phyloP scores from a whole-genome alignment of 2,888 invertebrate genomes.

The Gymnoscelis rufifasciata region DNA sequence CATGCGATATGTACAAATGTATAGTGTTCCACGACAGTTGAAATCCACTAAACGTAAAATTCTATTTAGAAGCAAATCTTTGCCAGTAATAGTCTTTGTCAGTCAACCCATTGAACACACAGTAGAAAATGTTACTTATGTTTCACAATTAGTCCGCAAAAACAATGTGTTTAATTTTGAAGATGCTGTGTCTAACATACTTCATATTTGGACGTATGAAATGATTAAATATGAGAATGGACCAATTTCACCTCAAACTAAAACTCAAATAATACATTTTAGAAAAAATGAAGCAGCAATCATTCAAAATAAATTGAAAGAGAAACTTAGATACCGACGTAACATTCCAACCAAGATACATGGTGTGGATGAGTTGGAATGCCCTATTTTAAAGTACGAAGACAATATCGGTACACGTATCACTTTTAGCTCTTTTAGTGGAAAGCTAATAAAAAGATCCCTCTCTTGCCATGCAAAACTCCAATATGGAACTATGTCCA shows the following conservation, averaged over 20 bases:
- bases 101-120: neutral
- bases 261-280: slow-evolving; percentile 13
- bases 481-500: slow-evolving; percentile 1
- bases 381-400: slow-evolving; percentile 9
- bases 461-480: slow-evolving; percentile 14
- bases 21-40: neutral
- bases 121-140: neutral
- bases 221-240: slow-evolving; percentile 19
- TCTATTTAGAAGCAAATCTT: slow-evolving; percentile 10
- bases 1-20: neutral
- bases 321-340: slow-evolving; percentile 12
- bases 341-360: slow-evolving; percentile 10
- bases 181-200: slow-evolving; percentile 16
- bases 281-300: slow-evolving; percentile 13
- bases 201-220: slow-evolving; percentile 20
- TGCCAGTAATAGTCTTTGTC: slow-evolving; percentile 2
- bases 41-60: neutral
- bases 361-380: slow-evolving; percentile 8
- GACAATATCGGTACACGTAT: neutral
- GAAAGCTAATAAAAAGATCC: slow-evolving; percentile 6
- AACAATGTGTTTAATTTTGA: slow-evolving; percentile 8
- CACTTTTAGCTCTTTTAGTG: neutral
- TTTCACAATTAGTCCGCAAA: neutral
- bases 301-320: slow-evolving; percentile 13
- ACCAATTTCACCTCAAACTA: slow-evolving; percentile 5